phyloP scores from a whole-genome alignment of 2,888 invertebrate genomes.

The Sinopyrophorus schimmeli region DNA sequence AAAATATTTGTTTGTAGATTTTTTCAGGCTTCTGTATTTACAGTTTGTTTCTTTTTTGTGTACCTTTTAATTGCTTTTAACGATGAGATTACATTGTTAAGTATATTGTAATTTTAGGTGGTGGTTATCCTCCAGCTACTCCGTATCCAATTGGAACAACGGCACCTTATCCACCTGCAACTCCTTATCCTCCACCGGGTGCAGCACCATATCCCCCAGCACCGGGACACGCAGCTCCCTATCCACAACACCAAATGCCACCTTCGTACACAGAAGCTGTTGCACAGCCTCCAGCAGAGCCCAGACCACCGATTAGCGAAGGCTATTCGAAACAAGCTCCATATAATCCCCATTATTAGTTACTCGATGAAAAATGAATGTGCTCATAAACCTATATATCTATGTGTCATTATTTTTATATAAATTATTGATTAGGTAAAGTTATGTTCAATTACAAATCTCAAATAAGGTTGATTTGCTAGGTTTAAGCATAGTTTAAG shows the following conservation, averaged over 20 bases:
- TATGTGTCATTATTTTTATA: too few relatives aligned
- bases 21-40: too few relatives aligned
- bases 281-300: conserved; percentile 22
- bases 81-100: background rate
- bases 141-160: conserved; percentile 11
- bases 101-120: conserved; percentile 11
- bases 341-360: conserved; percentile 27
- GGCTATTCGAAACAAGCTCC: conserved; percentile 27
- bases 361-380: too few relatives aligned
- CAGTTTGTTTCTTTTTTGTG: background rate
- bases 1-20: too few relatives aligned
- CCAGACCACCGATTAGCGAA: conserved; percentile 8
- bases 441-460: too few relatives aligned
- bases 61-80: background rate
- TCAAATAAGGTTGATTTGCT: too few relatives aligned
- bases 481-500: too few relatives aligned
- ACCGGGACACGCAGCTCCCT: conserved; percentile 10
- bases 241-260: conserved; percentile 17
- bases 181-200: conserved; percentile 11
- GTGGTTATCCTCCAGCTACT: conserved; percentile 16
- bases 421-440: too few relatives aligned
- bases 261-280: conserved; percentile 30
- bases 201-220: conserved; percentile 24
- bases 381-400: too few relatives aligned
- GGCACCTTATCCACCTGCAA: conserved; percentile 12